Base-by-base conservation (phyloP, 2,113 vertebrate genomes). In the Lophotis ruficrista region DNA sequence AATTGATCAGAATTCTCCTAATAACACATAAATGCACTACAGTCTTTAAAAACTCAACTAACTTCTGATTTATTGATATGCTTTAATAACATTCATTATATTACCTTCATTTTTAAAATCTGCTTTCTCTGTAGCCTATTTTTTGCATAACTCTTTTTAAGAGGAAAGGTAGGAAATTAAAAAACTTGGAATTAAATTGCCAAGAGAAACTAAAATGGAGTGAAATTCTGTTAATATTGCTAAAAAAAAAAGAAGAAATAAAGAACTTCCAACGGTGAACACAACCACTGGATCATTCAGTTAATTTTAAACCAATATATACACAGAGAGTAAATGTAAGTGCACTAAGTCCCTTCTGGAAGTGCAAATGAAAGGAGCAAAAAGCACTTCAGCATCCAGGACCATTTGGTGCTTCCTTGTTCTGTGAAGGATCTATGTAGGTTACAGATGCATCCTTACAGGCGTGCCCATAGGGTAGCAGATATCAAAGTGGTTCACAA, bases 41-140 rank as follows among this genome's bases (percentile, higher is more conserved):
- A 73, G 1, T 43, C 51, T 88, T 92, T 22, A 71, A 81, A 96
- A 94, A 43, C 25, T 83, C 25, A 93, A 72, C 83, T 87, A 96
- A 35, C 13, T 64, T 96, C 83, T 68, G 73, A 95, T 82, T 96
- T 93, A 92, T n/a, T 73, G 56, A 78, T 77, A 80, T 21, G 53
- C 76, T 83, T 94, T 60, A 54, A 65, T 69, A 93, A 94, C 83
- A 95, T 94, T 91, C 92, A 91, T 93, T 87, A 65, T 93, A 91
- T 94, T 86, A 92, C 80, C 30, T 81, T 81, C 19, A 77, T 61
- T 66, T 87, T 77, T 14, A 15, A 90, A 91, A 72, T 93, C 47
- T 89, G 76, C 69, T 94, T 96, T 81, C 53, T 80, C 51, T 54
- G 38, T 51, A 83, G 58, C 45, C 8, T 58, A 12, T 47, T 69